Evolutionary conservation across 2,888 invertebrate genomes (phyloP).

Genomic region (Ferrisia virgata): DNA sequence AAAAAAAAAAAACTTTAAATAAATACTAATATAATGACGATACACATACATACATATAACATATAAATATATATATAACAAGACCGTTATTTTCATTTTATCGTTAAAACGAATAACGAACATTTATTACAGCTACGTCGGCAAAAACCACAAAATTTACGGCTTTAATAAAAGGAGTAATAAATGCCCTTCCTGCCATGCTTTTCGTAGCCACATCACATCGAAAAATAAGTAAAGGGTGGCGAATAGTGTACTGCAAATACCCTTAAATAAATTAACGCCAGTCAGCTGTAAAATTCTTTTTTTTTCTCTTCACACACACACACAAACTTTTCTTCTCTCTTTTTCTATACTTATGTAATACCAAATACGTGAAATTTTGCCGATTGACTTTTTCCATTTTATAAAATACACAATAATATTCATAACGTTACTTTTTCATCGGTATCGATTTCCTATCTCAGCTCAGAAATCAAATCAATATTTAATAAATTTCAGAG

Average conservation of each 20-base stretch:
- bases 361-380: neutral
- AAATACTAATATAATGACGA: slow-evolving; percentile 10
- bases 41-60: neutral
- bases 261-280: slow-evolving; percentile 32
- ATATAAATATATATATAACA: slow-evolving; percentile 24
- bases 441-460: neutral
- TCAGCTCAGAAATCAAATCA: too few relatives aligned
- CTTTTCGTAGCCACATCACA: neutral
- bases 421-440: neutral
- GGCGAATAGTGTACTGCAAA: neutral
- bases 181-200: slow-evolving; percentile 11
- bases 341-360: neutral
- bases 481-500: too few relatives aligned
- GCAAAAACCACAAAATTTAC: slow-evolving; percentile 24
- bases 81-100: slow-evolving; percentile 23
- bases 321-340: neutral
- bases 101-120: slow-evolving; percentile 33
- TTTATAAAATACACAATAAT: slow-evolving; percentile 17
- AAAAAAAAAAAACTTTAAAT: neutral
- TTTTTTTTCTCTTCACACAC: neutral
- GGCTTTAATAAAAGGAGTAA: slow-evolving; percentile 30
- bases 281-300: slow-evolving; percentile 31
- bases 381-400: neutral
- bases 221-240: slow-evolving; percentile 27
- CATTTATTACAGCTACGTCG: slow-evolving; percentile 30